A percentile compares a stretch with the other conserved stretches of the same genome.
Evolutionary conservation across 2,797 vertebrate species (phyloP).

Genomic region (Myotis vivesi): DNA sequence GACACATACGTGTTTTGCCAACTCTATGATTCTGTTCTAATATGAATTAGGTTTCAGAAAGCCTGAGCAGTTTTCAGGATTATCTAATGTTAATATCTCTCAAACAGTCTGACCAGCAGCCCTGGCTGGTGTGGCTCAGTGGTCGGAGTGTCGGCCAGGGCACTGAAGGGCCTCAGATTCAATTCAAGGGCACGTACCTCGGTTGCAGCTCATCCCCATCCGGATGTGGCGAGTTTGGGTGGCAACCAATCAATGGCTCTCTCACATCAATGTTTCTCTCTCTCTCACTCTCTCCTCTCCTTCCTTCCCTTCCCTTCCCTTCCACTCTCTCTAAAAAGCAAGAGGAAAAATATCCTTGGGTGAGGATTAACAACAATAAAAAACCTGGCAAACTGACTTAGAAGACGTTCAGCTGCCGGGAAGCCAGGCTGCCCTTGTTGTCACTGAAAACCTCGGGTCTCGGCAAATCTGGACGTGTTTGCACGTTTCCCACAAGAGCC

Average conservation of each 20-base stretch:
- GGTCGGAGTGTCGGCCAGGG: neutral
- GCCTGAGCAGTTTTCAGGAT: neutral
- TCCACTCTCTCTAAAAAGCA: too few species aligned
- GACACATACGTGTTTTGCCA: neutral
- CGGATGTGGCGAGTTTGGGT: too few species aligned
- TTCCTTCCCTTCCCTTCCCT: too few species aligned
- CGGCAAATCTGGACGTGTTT: neutral
- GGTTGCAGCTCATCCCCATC: too few species aligned
- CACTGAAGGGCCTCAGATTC: neutral
- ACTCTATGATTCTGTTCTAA: neutral
- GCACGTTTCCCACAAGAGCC: neutral
- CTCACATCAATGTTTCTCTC: too few species aligned
- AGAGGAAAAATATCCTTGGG: too few species aligned
- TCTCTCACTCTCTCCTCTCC: too few species aligned
- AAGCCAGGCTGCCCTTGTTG: neutral
- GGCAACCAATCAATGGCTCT: too few species aligned
- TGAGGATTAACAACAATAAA: too few species aligned
- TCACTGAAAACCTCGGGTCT: neutral
- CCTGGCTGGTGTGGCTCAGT: too few species aligned
- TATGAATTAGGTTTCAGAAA: slow-evolving; percentile 15
- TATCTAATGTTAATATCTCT: neutral
- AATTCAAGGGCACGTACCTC: neutral
- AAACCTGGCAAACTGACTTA: neutral
- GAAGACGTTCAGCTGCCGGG: neutral
- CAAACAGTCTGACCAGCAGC: neutral